Base-by-base conservation (phyloP, 2,797 vertebrate genomes). In the Poeciliopsis infans region DNA sequence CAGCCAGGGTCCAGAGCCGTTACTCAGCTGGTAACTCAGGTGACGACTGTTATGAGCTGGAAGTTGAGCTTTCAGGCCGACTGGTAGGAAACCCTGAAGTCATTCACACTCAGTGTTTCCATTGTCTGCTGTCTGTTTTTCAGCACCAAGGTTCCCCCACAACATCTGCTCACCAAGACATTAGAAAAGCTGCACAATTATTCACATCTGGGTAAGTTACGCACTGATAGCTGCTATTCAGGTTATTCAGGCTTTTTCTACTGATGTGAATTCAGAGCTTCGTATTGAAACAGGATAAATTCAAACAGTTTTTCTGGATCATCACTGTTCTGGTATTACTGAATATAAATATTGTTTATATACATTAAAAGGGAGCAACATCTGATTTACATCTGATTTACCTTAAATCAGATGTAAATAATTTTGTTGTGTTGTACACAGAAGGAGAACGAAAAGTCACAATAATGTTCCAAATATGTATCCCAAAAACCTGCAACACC, bases 11-110 rank as follows among this genome's bases (percentile, higher is more conserved):
- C 82, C 73, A 78, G 4, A 43, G 74, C 2, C 41, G 77, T 94
- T 89, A 94, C 81, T 93, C 92, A 93, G 86, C 57, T 25, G 71
- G 68, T 74, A 72, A 70, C 83, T 94, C 92, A 93, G 92, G 90
- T 94, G 90, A 80, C 91, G 80, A 86, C 79, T 85, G 23, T 79
- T 61, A 68, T 79, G 79, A 88, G 79, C 90, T 86, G 83, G 77
- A 77, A 87, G 86, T 89, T 90, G 75, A 87, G 90, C 78, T 79
- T 86, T 83, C 77, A 64, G 79, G 88, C 80, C 89, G 82, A 85
- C 81, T 90, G 75, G 83, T 79, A 84, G 84, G 90, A 92, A 88
- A 90, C 84, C 47, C 68, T 93, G 87, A 90, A 83, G 83, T 90
- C 87, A 91, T 85, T 69, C 72, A 70, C 80, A 78, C 77, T 93